Evolutionary conservation across 2,888 invertebrate genomes (phyloP).

Genomic region (Cephus nigrinus): DNA sequence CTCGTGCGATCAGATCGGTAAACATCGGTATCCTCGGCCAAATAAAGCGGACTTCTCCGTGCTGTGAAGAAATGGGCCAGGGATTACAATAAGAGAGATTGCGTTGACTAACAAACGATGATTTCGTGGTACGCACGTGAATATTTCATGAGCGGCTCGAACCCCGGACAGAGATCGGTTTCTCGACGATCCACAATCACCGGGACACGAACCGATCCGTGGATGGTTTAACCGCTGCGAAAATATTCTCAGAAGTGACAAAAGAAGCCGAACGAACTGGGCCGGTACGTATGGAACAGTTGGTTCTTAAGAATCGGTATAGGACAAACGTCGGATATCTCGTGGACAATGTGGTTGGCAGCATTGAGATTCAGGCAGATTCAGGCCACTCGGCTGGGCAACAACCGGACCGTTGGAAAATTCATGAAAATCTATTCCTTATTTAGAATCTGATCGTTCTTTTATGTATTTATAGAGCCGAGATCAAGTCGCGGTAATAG

Average conservation of each 20-base stretch:
- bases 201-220: background rate
- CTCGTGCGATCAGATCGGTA: background rate
- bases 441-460: slow-evolving; percentile 5
- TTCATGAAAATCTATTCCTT: slow-evolving; percentile 48
- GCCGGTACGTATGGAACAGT: background rate
- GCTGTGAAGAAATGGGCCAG: slow-evolving; percentile 38
- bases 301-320: background rate
- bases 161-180: background rate
- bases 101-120: slow-evolving; percentile 31
- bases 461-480: background rate
- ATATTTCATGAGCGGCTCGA: slow-evolving; percentile 54
- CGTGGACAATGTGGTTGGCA: background rate
- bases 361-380: slow-evolving; percentile 12
- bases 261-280: background rate
- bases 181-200: background rate
- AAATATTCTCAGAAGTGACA: background rate
- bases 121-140: slow-evolving; percentile 43
- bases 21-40: slow-evolving; percentile 14
- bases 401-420: slow-evolving; percentile 38
- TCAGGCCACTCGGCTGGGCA: slow-evolving; percentile 24
- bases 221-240: background rate
- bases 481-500: background rate
- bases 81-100: slow-evolving; percentile 32
- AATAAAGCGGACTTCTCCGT: slow-evolving; percentile 21
- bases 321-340: background rate